phyloP scores from a whole-genome alignment of 1,140 invertebrate genomes.

The Pseudomyrmex concolor region DNA sequence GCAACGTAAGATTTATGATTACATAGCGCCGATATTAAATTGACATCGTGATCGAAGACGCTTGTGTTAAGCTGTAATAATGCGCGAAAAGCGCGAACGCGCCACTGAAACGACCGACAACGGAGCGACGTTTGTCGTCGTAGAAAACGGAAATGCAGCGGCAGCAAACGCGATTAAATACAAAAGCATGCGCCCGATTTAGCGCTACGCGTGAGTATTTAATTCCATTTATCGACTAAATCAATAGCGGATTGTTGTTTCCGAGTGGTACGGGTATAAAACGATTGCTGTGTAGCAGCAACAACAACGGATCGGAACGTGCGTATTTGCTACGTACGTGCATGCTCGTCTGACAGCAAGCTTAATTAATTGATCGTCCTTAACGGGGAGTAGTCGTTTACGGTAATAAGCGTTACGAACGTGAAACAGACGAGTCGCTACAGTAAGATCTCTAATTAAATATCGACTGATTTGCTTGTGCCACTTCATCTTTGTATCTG shows the following conservation, averaged over 20 bases:
- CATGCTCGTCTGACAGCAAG: constrained; percentile 40
- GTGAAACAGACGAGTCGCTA: constrained; percentile 34
- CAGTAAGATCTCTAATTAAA: constrained; percentile 43
- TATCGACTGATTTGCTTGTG: constrained; percentile 44
- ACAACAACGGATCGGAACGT: constrained; percentile 37
- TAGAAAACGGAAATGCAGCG: constrained; percentile 42
- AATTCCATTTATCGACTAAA: constrained; percentile 64
- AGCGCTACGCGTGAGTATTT: constrained; percentile 52
- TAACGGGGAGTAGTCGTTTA: constrained; percentile 41
- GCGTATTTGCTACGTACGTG: constrained; percentile 9
- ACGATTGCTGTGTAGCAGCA: constrained; percentile 5
- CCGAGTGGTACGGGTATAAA: constrained; percentile 34
- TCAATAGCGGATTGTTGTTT: constrained; percentile 62
- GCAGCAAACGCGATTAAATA: constrained; percentile 54
- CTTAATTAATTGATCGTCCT: constrained; percentile 57
- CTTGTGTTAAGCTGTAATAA: constrained; percentile 40
- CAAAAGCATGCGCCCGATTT: constrained; percentile 42
- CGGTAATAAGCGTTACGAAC: constrained; percentile 48
- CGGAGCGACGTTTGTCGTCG: constrained; percentile 20
- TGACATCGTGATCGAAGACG: constrained; percentile 46
- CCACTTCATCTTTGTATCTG: background rate
- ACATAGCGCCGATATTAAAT: constrained; percentile 2
- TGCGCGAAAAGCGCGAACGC: constrained; percentile 12
- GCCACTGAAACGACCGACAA: constrained; percentile 22
- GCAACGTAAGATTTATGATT: constrained; percentile 31